Conservation (phyloP, 2,888 invertebrate genomes). For the Phengaris arion region DNA sequence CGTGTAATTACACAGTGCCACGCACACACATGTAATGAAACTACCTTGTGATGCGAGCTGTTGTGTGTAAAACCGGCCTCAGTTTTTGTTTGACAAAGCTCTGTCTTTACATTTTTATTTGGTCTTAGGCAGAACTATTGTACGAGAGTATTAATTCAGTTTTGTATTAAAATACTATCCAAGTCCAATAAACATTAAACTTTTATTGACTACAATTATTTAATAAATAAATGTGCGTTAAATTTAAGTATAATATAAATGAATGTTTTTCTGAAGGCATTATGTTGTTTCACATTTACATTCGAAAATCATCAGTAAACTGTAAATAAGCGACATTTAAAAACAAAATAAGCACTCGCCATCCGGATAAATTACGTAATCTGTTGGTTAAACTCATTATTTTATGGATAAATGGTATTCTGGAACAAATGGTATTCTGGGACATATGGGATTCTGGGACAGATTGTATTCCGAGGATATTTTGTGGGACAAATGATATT, state of each 20-base stretch:
- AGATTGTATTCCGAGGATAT: neutral
- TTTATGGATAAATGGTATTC: neutral
- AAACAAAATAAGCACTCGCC: neutral
- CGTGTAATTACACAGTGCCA: too few relatives aligned
- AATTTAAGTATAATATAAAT: neutral
- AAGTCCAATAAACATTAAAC: too few relatives aligned
- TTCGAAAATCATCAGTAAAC: slow-evolving; percentile 19
- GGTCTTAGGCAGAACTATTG: too few relatives aligned
- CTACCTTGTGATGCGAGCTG: too few relatives aligned
- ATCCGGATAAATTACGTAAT: slow-evolving; percentile 14
- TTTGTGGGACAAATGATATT: neutral
- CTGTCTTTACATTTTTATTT: too few relatives aligned
- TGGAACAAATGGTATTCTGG: neutral
- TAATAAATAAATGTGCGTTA: neutral
- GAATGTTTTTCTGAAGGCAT: neutral
- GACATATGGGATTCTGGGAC: neutral
- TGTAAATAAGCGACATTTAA: slow-evolving; percentile 8
- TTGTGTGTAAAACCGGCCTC: too few relatives aligned
- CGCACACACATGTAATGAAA: too few relatives aligned
- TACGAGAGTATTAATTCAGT: too few relatives aligned
- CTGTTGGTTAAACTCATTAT: slow-evolving; percentile 9
- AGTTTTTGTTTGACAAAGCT: too few relatives aligned
- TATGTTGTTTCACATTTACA: neutral
- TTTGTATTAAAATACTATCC: too few relatives aligned
- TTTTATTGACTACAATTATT: neutral